Conservation (phyloP, 2,113 vertebrate genomes). For the Colistium nudipinnis region DNA sequence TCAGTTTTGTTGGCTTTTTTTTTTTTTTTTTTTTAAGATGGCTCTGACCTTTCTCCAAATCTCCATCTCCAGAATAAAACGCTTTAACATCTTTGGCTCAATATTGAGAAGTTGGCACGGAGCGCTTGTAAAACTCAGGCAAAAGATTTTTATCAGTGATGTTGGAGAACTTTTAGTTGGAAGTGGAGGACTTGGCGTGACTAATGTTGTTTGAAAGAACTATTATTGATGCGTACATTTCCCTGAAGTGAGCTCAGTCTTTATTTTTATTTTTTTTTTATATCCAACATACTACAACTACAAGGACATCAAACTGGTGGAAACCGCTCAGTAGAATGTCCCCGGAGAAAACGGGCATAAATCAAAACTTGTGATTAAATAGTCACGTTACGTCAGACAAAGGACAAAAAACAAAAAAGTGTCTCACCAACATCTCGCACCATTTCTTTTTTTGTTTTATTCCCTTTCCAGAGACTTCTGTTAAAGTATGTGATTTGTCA, state of each 20-base stretch:
- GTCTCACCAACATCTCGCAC: background rate
- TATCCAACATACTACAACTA: no score
- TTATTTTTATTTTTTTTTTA: conserved; percentile 14
- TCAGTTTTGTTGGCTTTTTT: no score
- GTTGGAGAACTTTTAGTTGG: conserved; percentile 1
- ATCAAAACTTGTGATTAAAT: background rate
- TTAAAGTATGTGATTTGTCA: conserved; percentile 50
- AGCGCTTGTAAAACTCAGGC: conserved; percentile 25
- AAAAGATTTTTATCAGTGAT: conserved; percentile 3
- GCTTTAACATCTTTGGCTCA: background rate
- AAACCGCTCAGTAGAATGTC: no score
- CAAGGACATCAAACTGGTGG: no score
- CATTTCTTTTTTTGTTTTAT: conserved; percentile 21
- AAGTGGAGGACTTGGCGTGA: conserved; percentile 1
- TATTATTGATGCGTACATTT: background rate
- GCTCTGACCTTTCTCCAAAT: background rate
- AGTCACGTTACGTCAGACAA: background rate
- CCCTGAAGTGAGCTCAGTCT: conserved; percentile 13
- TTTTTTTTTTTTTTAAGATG: no score
- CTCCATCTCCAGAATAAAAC: background rate
- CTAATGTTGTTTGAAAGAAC: conserved; percentile 7
- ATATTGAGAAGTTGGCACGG: background rate
- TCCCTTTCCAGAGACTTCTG: conserved; percentile 31
- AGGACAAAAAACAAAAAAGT: background rate
- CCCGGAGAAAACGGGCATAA: no score